Base-by-base conservation (phyloP, 2,888 invertebrate genomes). In the Synergus laeviventris region DNA sequence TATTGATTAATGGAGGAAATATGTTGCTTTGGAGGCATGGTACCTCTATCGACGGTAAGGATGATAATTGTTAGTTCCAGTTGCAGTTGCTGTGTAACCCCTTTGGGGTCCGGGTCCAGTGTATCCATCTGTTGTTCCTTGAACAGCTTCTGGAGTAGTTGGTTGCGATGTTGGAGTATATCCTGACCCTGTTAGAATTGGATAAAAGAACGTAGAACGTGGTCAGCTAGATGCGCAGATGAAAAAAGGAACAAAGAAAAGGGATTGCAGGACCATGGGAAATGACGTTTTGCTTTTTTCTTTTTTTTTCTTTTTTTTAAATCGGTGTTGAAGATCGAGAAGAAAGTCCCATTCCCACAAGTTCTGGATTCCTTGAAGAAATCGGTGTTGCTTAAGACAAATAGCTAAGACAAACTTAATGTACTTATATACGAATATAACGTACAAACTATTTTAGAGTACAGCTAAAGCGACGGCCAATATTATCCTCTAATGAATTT, bases 21-120 rank as follows among this genome's bases (percentile, higher is more conserved):
- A 8, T 45, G 1, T 16, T 49, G 21, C 21, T 18, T 21, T 24
- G 16, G 12, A 62, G n/a, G 12, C 21, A 64, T 36, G 36, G 74
- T 74, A 18, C n/a, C 24, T 78, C 79, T 87, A 90, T 83, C 89
- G 89, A 77, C 89, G 89, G 77, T 90, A 90, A 49, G 89, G 89
- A 85, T 90, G 89, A 79, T 89, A 90, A 85, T 87, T 89, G 86
- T 86, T 89, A 86, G 86, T 89, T 85, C 80, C 87, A 80, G 84
- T 80, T n/a, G 31, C 16, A 74, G 88, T 81, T 56, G 87, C 70
- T 70, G 87, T 78, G 78, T 89, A 88, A 81, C 86, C 85, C 83
- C 88, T 85, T 84, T 88, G 88, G 78, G 89, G 89, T 54, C 89
- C 89, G 75, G 79, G 83, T 82, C 74, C 76, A 18, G 76, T 3